Base-by-base conservation (phyloP, 2,113 vertebrate species). In the Rhynchopsitta pachyrhyncha region DNA sequence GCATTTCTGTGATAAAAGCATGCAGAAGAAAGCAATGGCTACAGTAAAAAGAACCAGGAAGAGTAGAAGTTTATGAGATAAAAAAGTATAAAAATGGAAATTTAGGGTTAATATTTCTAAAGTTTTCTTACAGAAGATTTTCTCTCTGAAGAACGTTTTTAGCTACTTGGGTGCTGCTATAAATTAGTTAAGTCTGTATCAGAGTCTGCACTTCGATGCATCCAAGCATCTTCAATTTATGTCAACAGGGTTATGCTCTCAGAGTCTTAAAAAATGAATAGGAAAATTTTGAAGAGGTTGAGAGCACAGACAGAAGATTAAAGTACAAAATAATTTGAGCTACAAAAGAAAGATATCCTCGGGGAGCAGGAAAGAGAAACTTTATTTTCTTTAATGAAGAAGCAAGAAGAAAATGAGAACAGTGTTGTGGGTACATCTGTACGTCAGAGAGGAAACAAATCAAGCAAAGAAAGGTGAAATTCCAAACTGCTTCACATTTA, bases 261-360 rank as follows among this genome's bases (percentile, higher is more conserved):
- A 69, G 77, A 84, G 47, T 77, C 94, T 93, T 88, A 33, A 75
- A 60, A 95, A 86, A 77, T 94, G 88, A 93, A 90, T 42, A 93
- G 24, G 42, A 76, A 93, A 74, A 77, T 78, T 93, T 67, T 78
- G 76, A 83, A 88, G 73, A 55, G 68, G 76, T 79, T 88, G 74
- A 94, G 69, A 94, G 88, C 27, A 77, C 57, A 88, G 62, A 59
- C 11, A 71, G 68, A 90, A 83, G 86, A 88, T 64, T 83, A 64
- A 92, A 96, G 64, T 19, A 79, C 17, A 46, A 67, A 93, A 71
- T 55, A 83, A 92, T 50, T 64, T 70, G 31, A 91, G 66, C 85
- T 88, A 92, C 44, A 79, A 82, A 93, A 44, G 39, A 71, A 91
- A 93, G 81, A 92, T 84, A 92, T 80, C 77, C 49, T 84, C 39